Evolutionary conservation across 2,797 vertebrate genomes (phyloP), one percentile per base, ranked within the genome.

Genomic region (Acrossocheilus fasciatus): DNA sequence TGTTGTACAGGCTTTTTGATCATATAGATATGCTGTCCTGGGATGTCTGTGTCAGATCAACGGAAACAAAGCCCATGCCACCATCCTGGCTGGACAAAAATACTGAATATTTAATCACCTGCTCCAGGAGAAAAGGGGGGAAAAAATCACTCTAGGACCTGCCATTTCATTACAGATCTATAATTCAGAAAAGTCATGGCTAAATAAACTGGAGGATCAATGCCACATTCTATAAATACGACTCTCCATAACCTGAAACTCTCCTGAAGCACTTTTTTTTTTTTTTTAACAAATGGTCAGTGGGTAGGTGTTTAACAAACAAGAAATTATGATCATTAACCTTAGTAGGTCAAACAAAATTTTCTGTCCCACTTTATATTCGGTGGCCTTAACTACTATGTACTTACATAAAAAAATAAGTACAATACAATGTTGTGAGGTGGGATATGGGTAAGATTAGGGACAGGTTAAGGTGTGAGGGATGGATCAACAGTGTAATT

Each of bases 101-200:
- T 93, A 91, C 95, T 98, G 96, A 98, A 98, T 98, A 97, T 98
- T 98, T 98, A 95, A 98, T 98, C 96, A 97, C 92, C 96, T 96
- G 96, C 97, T 93, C 96, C 91, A 98, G 97, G 96, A 97, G 6
- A 78, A 96, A 95, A 8, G 34, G 34, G 96, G 95, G 9, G 34
- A 47, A 1, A 97, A 96, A 97, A 97, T 96, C 95, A 95, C 96
- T 96, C 96, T 96, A 96, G 95, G 95, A 96, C 91, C 93, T 96
- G 95, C 96, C 95, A 95, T 96, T 92, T 96, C 94, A 92, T 91
- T 90, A 45, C 84, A 78, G 80, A 89, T 93, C 94, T 95, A 96
- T 96, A 97, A 96, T 92, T 70, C 91, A 92, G 91, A 83, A 94
- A 92, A 92, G 91, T 93, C 88, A 90, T 93, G 94, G 95, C 93